Conservation (phyloP, 2,113 vertebrate species). For the Haemorhous mexicanus region DNA sequence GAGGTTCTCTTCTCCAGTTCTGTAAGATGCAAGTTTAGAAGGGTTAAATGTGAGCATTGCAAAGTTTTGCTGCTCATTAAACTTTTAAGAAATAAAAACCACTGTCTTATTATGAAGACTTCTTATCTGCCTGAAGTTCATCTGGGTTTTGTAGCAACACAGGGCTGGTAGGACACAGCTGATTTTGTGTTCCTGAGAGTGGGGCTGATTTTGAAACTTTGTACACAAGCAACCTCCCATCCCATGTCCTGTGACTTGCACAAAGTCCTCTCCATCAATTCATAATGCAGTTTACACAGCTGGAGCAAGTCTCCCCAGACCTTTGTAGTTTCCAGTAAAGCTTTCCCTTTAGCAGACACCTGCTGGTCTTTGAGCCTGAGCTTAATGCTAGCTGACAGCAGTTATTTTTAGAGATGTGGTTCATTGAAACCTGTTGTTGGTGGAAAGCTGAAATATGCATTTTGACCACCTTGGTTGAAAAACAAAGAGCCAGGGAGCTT, state of each 20-base stretch:
- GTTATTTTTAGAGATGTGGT: conserved; percentile 61
- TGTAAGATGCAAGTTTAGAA: neutral
- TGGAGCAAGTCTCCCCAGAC: conserved; percentile 42
- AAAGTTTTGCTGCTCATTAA: neutral
- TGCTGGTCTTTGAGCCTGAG: conserved; percentile 44
- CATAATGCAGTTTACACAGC: neutral
- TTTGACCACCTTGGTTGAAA: conserved; percentile 53
- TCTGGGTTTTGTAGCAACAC: neutral
- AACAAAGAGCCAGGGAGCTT: conserved; percentile 33
- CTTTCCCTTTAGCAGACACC: conserved; percentile 53
- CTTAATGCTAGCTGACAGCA: conserved; percentile 57
- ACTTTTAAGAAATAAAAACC: neutral
- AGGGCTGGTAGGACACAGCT: neutral
- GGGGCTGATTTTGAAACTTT: neutral
- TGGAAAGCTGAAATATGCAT: conserved; percentile 38
- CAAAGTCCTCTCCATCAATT: neutral
- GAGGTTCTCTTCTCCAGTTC: neutral
- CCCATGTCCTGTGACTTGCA: neutral
- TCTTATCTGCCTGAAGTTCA: neutral
- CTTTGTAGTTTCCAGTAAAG: conserved; percentile 45
- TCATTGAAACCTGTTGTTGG: conserved; percentile 62
- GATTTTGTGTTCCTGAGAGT: neutral
- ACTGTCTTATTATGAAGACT: neutral
- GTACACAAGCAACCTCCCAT: neutral
- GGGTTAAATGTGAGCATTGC: neutral